Percentiles rank a stretch among this genome's conserved stretches.
These are phyloP conservation scores for Drosophila borealis DNA, from an alignment of 2,888 invertebrate genomes.

Conservation along the genomic window DNA sequence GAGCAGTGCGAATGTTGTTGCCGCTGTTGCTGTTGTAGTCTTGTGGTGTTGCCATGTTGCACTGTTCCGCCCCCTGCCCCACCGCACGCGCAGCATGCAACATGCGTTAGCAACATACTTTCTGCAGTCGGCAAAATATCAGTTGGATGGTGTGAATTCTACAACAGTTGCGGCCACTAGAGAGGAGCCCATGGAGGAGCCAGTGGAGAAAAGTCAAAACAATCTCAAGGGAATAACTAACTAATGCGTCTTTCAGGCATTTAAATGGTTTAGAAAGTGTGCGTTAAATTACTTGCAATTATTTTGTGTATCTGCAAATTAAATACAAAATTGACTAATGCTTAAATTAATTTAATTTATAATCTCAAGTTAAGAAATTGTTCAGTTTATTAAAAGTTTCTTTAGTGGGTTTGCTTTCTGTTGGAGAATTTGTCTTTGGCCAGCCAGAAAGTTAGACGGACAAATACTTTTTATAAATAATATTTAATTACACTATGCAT, in stretches of 20 bases:
- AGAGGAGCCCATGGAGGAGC: constrained; percentile 16
- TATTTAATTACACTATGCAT: too few relatives aligned
- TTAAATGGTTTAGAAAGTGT: too few relatives aligned
- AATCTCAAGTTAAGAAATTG: too few relatives aligned
- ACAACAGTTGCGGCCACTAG: constrained; percentile 25
- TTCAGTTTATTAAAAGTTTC: too few relatives aligned
- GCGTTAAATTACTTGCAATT: too few relatives aligned
- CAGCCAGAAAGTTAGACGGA: too few relatives aligned
- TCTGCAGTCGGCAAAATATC: constrained; percentile 48
- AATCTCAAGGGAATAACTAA: neutral
- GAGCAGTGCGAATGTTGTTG: constrained; percentile 56
- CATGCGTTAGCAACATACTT: constrained; percentile 71
- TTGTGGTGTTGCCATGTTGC: constrained; percentile 37
- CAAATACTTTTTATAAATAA: too few relatives aligned
- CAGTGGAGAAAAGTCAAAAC: neutral
- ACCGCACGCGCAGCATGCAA: constrained; percentile 42
- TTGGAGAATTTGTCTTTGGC: too few relatives aligned
- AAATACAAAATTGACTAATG: neutral
- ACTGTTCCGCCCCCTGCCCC: constrained; percentile 2
- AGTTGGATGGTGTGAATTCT: constrained; percentile 39
- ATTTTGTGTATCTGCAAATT: too few relatives aligned
- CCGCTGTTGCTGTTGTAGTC: constrained; percentile 37
- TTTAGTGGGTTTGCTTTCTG: too few relatives aligned
- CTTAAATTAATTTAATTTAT: too few relatives aligned
- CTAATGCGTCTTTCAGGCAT: too few relatives aligned